phyloP scores from a whole-genome alignment of 1,140 invertebrate genomes.

The Euborellia annulipes region DNA sequence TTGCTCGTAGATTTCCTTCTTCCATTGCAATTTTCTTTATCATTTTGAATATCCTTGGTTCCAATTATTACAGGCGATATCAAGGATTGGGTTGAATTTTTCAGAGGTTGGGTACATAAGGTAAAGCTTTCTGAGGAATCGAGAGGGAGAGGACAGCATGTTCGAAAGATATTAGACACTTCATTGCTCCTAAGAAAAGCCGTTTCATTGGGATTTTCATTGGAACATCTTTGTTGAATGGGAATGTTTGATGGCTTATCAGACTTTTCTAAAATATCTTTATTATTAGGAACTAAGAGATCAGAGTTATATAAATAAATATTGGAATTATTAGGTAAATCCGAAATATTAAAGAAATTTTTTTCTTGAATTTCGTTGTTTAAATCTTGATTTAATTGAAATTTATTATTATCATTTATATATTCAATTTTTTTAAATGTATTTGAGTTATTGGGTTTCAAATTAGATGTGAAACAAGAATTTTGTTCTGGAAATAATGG shows the following conservation, averaged over 20 bases:
- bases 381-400: neutral
- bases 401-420: neutral
- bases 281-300: no score
- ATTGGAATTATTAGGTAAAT: no score
- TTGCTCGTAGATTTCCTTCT: conserved; percentile 2
- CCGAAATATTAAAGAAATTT: no score
- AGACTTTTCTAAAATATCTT: no score
- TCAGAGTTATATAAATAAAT: no score
- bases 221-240: no score
- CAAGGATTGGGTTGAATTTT: neutral
- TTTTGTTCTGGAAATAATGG: conserved; percentile 5
- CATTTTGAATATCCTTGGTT: neutral
- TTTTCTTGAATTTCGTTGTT: no score
- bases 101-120: neutral
- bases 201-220: no score
- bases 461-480: neutral
- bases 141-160: neutral
- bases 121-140: neutral
- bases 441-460: neutral
- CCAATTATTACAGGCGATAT: neutral
- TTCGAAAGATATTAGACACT: no score
- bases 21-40: conserved; percentile 1
- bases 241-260: no score
- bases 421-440: neutral
- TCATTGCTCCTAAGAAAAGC: no score